These are phyloP conservation scores for Ceuthmochares aereus DNA, from an alignment of 2,113 vertebrate genomes.

Conservation along the genomic window DNA sequence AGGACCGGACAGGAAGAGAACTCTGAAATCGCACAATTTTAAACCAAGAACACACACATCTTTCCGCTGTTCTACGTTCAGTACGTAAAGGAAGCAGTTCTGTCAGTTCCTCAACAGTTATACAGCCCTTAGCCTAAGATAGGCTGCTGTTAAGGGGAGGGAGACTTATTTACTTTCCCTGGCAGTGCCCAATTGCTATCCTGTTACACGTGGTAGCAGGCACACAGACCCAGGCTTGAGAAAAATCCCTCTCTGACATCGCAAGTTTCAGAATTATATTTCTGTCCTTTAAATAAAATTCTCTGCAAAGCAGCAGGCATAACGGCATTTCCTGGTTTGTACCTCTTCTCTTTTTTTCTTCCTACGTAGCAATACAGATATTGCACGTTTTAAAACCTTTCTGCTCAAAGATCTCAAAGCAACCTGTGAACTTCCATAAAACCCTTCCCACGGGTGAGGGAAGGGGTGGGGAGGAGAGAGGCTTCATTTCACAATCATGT, in stretches of 20 bases:
- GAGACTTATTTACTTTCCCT: not conserved
- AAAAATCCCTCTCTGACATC: not conserved
- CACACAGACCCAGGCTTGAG: not conserved
- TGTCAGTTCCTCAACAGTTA: not conserved
- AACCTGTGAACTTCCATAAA: conserved; percentile 3
- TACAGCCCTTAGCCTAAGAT: not conserved
- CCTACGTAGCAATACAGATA: not conserved
- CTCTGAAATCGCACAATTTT: not conserved
- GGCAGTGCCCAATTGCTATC: not conserved
- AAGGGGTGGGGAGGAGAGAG: not conserved
- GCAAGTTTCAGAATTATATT: not conserved
- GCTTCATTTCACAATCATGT: not conserved
- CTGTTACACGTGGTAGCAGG: not conserved
- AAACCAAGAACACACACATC: not conserved
- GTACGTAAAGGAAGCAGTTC: not conserved
- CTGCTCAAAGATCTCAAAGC: not conserved
- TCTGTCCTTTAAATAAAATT: not conserved
- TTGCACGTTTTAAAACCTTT: not conserved
- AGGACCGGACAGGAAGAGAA: not conserved
- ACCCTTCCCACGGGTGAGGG: not conserved
- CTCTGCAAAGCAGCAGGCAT: not conserved
- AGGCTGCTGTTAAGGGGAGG: rapidly evolving
- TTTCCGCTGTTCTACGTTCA: not conserved
- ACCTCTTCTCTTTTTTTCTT: not conserved
- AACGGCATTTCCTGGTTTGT: not conserved